A percentile compares a stretch with the other conserved stretches of the same genome.
Conservation (phyloP, 2,113 vertebrate species). For the Triplophysa dalaica region DNA sequence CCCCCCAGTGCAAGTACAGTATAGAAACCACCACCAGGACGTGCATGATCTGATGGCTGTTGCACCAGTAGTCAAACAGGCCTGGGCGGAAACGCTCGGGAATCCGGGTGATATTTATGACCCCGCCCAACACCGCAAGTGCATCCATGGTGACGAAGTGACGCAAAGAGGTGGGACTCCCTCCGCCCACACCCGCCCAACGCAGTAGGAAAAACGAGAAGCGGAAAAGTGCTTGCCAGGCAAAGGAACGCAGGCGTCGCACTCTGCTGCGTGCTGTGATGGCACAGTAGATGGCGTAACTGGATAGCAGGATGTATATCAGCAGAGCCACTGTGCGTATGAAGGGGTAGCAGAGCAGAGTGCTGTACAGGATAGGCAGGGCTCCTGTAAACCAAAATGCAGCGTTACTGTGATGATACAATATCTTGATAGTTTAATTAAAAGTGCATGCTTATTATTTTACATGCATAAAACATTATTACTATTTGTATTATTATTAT, state of each 20-base stretch:
- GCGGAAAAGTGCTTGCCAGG: slow-evolving; percentile 87
- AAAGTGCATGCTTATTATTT: too few species aligned
- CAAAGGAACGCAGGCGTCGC: slow-evolving; percentile 84
- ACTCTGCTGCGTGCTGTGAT: slow-evolving; percentile 86
- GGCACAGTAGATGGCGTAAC: slow-evolving; percentile 85
- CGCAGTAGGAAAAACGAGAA: slow-evolving; percentile 88
- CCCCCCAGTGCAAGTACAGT: slow-evolving; percentile 88
- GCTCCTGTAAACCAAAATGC: slow-evolving; percentile 73
- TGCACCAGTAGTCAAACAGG: slow-evolving; percentile 93
- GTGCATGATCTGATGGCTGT: slow-evolving; percentile 95
- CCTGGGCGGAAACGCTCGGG: slow-evolving; percentile 88
- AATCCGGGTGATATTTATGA: slow-evolving; percentile 88
- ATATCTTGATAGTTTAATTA: background rate
- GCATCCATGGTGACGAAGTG: slow-evolving; percentile 89
- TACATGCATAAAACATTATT: background rate
- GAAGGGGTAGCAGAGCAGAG: slow-evolving; percentile 84
- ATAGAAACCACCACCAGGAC: slow-evolving; percentile 90
- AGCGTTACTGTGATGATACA: background rate
- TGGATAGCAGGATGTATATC: slow-evolving; percentile 83
- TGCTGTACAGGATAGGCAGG: slow-evolving; percentile 90
- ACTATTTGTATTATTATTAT: too few species aligned
- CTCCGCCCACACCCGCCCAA: slow-evolving; percentile 81
- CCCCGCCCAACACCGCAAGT: slow-evolving; percentile 84
- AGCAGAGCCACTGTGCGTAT: slow-evolving; percentile 81
- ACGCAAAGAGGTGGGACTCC: slow-evolving; percentile 83